Evolutionary conservation across 2,797 vertebrate genomes (phyloP), one percentile per base, ranked within the genome.

Genomic region (Sebastes wilsoni): DNA sequence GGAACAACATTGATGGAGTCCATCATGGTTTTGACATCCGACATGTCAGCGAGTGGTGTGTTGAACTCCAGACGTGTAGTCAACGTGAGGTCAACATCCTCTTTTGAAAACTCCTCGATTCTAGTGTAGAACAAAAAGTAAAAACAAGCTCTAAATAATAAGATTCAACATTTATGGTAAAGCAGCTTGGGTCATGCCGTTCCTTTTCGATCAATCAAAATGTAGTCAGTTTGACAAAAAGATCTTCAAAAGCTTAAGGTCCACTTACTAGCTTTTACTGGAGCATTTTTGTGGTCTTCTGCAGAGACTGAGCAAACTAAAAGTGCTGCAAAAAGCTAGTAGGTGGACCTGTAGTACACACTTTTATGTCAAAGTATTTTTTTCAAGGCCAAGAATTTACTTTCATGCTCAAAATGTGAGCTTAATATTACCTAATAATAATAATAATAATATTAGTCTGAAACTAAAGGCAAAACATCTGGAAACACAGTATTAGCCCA

Each of bases 21-120:
- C 96, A 99, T 97, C 92, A 98, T 95, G 84, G 97, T 95, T 91
- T 97, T 97, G 85, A 98, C 96, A 11, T 97, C 97, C 1, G 97
- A 96, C 89, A 97, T 92, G 90, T 98, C 96, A 71, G 96, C 90
- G 11, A 92, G 90, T 0, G 94, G 90, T 1, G 96, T 95, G 89
- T 96, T 93, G 78, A 98, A 97, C 46, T 97, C 96, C 30, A 96
- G 92, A 66, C 83, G 72, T 0, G 96, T 92, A 0, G 96, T 93
- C 86, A 99, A 89, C 0, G 94, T 92, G 84, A 97, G 91, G 23
- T 97, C 92, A 22, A 95, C 77, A 54, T 98, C 93, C 4, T 96
- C 94, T 87, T 95, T 96, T 76, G 97, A 92, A 87, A 97, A 97
- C 59, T 96, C 94, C 82, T 97, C 72, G 0, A 99, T 95, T 85